Conservation (phyloP, 2,113 vertebrate species). For the Cyanocitta stelleri region DNA sequence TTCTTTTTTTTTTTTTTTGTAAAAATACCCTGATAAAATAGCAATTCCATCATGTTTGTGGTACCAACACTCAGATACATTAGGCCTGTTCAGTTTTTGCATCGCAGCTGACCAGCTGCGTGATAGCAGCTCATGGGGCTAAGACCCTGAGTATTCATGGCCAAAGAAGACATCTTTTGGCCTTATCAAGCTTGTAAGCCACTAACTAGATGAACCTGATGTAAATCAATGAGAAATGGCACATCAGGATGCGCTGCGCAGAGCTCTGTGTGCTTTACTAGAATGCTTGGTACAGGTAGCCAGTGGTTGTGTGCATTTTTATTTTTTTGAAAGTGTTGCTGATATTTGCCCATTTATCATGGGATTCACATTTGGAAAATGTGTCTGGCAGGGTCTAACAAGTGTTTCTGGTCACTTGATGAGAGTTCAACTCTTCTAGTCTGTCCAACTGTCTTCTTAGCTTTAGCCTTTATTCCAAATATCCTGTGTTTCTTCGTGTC, state of each 20-base stretch:
- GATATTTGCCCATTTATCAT: background rate
- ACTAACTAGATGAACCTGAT: background rate
- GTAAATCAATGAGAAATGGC: background rate
- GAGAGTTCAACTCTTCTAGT: background rate
- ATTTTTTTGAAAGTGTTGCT: background rate
- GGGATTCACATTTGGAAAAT: background rate
- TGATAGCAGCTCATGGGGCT: background rate
- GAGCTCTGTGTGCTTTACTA: background rate
- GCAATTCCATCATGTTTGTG: background rate
- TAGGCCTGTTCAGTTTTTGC: background rate
- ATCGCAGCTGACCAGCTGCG: background rate
- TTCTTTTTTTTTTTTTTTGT: background rate
- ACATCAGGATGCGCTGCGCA: background rate
- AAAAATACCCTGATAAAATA: background rate
- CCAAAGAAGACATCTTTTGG: background rate
- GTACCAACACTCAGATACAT: background rate
- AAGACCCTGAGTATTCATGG: background rate
- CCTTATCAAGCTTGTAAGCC: background rate
- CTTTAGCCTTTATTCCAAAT: background rate
- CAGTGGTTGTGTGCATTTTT: background rate
- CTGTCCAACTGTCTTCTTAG: background rate
- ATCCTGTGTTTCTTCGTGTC: background rate
- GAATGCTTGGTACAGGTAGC: background rate
- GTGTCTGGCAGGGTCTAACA: background rate
- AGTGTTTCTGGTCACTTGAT: background rate